Conservation (phyloP, 2,888 invertebrate genomes). For the Hirtodrosophila cameraria region DNA sequence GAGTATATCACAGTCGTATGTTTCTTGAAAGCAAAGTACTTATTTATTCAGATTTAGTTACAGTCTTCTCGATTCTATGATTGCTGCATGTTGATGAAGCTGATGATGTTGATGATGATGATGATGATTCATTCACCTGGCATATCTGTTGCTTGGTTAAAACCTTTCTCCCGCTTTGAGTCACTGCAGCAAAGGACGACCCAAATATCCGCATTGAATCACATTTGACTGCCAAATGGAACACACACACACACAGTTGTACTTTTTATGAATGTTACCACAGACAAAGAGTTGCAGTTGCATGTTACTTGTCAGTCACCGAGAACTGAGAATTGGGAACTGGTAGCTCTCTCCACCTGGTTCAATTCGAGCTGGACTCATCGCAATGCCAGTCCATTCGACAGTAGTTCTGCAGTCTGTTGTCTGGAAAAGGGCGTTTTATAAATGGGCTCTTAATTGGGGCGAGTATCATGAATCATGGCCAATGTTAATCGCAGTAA, state of each 20-base stretch:
- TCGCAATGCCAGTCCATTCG: neutral
- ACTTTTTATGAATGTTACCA: neutral
- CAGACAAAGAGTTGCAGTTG: constrained; percentile 24
- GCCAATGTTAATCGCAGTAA: constrained; percentile 27
- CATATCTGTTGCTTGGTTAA: constrained; percentile 29
- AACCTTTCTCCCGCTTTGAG: constrained; percentile 32
- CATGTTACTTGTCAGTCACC: constrained; percentile 8
- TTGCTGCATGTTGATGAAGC: neutral
- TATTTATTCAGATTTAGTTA: no score
- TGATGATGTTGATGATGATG: constrained; percentile 3
- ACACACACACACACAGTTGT: neutral
- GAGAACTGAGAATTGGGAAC: neutral
- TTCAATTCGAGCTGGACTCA: constrained; percentile 1
- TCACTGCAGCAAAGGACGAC: constrained; percentile 44
- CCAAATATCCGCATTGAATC: constrained; percentile 46
- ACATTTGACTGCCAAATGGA: constrained; percentile 17
- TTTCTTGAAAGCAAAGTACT: no score
- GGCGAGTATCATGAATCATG: constrained; percentile 41
- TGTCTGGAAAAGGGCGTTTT: constrained; percentile 6
- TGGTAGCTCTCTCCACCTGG: constrained; percentile 2
- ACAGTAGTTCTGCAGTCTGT: neutral
- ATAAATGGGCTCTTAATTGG: constrained; percentile 47
- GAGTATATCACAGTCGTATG: no score
- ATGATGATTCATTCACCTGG: constrained; percentile 24
- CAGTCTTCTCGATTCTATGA: constrained; percentile 9